Base-by-base conservation (phyloP, 2,113 vertebrate species). In the Anarrhichthys ocellatus region DNA sequence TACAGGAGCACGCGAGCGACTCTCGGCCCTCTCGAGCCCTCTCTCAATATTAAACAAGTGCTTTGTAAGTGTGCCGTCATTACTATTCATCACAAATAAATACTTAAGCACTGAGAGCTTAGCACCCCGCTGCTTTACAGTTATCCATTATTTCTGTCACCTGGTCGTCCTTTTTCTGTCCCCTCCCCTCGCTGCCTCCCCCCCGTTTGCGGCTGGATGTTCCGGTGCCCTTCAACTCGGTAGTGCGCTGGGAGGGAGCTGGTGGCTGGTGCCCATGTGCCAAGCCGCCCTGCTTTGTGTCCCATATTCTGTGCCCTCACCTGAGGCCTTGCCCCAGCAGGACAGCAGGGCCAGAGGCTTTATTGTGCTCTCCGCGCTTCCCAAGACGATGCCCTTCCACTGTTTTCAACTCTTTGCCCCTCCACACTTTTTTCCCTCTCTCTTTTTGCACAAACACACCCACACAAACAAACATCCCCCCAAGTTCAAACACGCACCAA, bases 51-150 rank as follows among this genome's bases (percentile, higher is more conserved):
- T 94, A 94, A 95, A 94, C 94, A 93, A 94, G 89, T 92, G 94
- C 95, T 95, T 95, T 94, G 92, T 94, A 93, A 93, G 88, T 87
- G 91, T 90, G 92, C 91, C 83, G 70, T 93, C 93, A 94, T 95
- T 94, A 94, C 91, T 95, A 95, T 95, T 95, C 92, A 95, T 95
- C 87, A 92, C 89, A 91, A 95, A 94, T 95, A 94, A 95, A 95
- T 94, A 94, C 94, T 95, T 95, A 92, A 95, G 93, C 91, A 91
- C 89, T 82, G 71, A 91, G 89, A 94, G 93, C 91, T 95, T 94
- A 95, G 92, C 83, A 38, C 88, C 94, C 92, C 13, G 91, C 95
- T 91, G 90, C 89, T 89, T 93, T 90, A 91, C 85, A 89, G 88
- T 92, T 88, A 88, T 88, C 90, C 78, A 80, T 91, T 92, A 91